Evolutionary conservation across 2,113 vertebrate species (phyloP).

Genomic region (Octodon degus): DNA sequence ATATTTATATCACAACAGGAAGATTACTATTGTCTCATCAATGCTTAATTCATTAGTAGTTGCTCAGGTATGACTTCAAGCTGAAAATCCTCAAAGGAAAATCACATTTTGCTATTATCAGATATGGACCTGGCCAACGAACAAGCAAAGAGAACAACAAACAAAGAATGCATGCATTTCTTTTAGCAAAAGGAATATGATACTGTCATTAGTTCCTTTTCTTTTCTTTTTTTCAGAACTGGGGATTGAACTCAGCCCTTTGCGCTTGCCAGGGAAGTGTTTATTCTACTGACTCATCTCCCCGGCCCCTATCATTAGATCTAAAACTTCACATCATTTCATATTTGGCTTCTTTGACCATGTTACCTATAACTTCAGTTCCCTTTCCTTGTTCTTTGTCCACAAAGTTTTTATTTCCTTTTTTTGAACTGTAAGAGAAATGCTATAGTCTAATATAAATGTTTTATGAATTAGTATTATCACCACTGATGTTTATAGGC

Average conservation of each 20-base stretch:
- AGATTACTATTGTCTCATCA: slow-evolving; percentile 49
- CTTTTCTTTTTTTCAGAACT: too few species aligned
- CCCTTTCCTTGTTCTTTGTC: slow-evolving; percentile 44
- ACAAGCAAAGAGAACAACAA: slow-evolving; percentile 46
- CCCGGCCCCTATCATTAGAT: background rate
- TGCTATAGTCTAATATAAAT: slow-evolving; percentile 65
- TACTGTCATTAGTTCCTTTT: slow-evolving; percentile 17
- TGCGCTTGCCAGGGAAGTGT: too few species aligned
- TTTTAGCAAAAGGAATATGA: slow-evolving; percentile 56
- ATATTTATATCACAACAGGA: slow-evolving; percentile 43
- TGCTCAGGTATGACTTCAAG: slow-evolving; percentile 45
- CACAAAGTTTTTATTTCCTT: slow-evolving; percentile 40
- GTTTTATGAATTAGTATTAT: slow-evolving; percentile 69
- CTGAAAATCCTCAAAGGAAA: slow-evolving; percentile 7
- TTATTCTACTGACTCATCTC: too few species aligned
- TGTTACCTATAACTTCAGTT: slow-evolving; percentile 32
- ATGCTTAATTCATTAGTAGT: slow-evolving; percentile 50
- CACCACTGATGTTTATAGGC: slow-evolving; percentile 53
- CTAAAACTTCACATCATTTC: slow-evolving; percentile 34
- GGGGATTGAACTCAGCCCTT: too few species aligned
- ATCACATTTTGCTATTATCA: slow-evolving; percentile 62
- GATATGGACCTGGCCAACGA: background rate
- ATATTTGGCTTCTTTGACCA: background rate
- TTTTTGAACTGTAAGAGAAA: slow-evolving; percentile 41
- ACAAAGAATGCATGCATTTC: slow-evolving; percentile 60